phyloP scores from a whole-genome alignment of 2,113 vertebrate species.

The Ailurus styani region DNA sequence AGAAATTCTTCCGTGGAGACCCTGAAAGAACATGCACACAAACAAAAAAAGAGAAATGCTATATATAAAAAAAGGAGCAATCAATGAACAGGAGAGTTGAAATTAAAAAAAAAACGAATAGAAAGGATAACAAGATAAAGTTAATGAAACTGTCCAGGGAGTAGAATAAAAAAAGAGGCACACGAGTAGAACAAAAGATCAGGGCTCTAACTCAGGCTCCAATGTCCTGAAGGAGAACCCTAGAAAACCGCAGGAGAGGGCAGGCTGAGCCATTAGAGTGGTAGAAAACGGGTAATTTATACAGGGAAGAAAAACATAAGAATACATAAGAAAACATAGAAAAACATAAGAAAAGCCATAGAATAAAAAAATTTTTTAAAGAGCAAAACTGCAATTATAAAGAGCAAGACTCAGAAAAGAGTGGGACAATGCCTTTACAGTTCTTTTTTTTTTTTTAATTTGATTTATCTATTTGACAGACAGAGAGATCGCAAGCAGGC shows the following conservation, averaged over 20 bases:
- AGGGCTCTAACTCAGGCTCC: neutral
- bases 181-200: neutral
- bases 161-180: neutral
- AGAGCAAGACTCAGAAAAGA: neutral
- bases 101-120: neutral
- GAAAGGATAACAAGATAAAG: neutral
- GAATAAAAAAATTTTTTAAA: neutral
- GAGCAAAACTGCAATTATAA: neutral
- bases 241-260: neutral
- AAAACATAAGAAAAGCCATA: too few species aligned
- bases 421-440: neutral
- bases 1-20: neutral
- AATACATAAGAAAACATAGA: too few species aligned
- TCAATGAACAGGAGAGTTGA: neutral
- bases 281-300: neutral
- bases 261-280: neutral
- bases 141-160: neutral
- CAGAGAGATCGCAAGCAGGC: too few species aligned
- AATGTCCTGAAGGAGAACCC: neutral
- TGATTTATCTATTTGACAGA: too few species aligned
- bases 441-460: too few species aligned
- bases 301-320: neutral
- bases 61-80: neutral
- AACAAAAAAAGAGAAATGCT: neutral
- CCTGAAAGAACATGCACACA: neutral